Conservation (phyloP, 2,797 vertebrate genomes). For the Trematomus bernacchii region DNA sequence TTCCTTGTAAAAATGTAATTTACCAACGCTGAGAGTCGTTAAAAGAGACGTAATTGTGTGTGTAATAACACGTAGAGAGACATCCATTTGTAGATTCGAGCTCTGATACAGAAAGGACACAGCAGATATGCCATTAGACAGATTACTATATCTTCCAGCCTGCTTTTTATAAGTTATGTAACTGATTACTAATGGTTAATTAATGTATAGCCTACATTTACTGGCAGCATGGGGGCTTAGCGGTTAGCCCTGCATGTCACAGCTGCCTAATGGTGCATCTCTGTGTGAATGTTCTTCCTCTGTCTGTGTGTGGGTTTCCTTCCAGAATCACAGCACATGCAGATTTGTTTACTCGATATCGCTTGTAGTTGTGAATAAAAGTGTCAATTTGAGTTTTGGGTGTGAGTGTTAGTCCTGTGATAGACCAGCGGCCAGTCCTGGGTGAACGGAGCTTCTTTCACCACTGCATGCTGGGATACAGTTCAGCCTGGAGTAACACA, state of each 20-base stretch:
- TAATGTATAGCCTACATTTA: slow-evolving; percentile 30
- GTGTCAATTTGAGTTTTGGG: background rate
- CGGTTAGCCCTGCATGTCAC: slow-evolving; percentile 19
- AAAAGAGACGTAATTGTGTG: slow-evolving; percentile 56
- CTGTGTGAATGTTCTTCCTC: background rate
- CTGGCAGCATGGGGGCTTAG: slow-evolving; percentile 12
- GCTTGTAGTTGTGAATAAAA: background rate
- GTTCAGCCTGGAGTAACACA: background rate
- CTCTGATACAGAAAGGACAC: slow-evolving; percentile 28
- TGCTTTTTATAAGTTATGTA: slow-evolving; percentile 19
- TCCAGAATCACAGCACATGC: background rate
- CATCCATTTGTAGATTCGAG: slow-evolving; percentile 18
- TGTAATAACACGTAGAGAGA: slow-evolving; percentile 49
- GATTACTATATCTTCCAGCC: slow-evolving; percentile 6
- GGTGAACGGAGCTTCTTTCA: background rate
- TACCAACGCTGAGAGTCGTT: slow-evolving; percentile 27
- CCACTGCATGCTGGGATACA: slow-evolving; percentile 9
- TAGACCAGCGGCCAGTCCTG: background rate
- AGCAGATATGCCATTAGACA: slow-evolving; percentile 36
- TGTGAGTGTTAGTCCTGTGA: background rate
- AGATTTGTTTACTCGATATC: background rate
- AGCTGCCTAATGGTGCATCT: slow-evolving; percentile 2
- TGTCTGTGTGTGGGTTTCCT: background rate
- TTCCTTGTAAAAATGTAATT: slow-evolving; percentile 39
- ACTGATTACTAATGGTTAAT: slow-evolving; percentile 44